These are phyloP conservation scores for Drosophila obscura DNA, from an alignment of 1,140 invertebrate species.

Conservation along the genomic window DNA sequence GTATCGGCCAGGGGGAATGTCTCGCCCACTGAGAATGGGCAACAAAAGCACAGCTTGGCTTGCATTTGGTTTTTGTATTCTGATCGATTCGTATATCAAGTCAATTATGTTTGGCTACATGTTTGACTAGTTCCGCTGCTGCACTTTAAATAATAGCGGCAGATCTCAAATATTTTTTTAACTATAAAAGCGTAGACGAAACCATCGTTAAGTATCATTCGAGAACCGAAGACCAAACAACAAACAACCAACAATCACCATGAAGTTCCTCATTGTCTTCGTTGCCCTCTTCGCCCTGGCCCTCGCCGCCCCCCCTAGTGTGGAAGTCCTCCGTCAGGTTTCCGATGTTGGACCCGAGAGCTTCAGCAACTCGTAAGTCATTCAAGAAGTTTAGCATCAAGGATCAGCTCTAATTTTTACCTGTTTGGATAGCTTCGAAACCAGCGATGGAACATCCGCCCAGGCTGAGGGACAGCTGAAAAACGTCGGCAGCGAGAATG, in stretches of 20 bases:
- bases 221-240: conserved; percentile 23
- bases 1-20: no score
- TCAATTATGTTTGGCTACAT: background rate
- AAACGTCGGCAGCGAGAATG: conserved; percentile 59
- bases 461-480: conserved; percentile 33
- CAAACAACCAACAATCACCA: conserved; percentile 32
- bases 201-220: no score
- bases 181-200: conserved; percentile 1
- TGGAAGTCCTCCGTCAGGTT: conserved; percentile 72
- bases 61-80: no score
- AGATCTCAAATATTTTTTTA: background rate
- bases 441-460: conserved; percentile 38
- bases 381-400: background rate
- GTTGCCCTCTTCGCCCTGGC: conserved; percentile 73
- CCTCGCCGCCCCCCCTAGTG: conserved; percentile 63
- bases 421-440: conserved; percentile 42
- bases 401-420: background rate
- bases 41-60: no score
- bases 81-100: no score
- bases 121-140: conserved; percentile 18
- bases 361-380: conserved; percentile 84
- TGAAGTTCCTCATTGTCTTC: conserved; percentile 77
- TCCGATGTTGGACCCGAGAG: conserved; percentile 83
- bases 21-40: no score
- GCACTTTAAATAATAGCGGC: no score